A percentile compares a stretch with the other conserved stretches of the same genome.
Evolutionary conservation across 2,888 invertebrate genomes (phyloP).

Genomic region (Xestia xanthographa): DNA sequence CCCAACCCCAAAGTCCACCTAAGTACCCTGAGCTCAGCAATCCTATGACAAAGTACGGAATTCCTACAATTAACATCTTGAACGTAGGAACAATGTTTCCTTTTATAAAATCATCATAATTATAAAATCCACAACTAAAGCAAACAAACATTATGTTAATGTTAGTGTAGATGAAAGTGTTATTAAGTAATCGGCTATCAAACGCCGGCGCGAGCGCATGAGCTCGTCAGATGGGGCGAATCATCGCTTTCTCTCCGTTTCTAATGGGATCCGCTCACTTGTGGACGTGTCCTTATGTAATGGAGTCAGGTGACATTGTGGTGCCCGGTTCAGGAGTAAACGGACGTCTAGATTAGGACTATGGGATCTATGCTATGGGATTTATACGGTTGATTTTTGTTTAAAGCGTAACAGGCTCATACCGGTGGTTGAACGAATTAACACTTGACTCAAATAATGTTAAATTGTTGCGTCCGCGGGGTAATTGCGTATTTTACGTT

Average conservation of each 20-base stretch:
- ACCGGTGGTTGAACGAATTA: not conserved
- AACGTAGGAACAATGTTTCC: not conserved
- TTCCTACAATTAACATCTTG: not conserved
- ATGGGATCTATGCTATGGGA: not conserved
- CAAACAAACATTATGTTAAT: constrained; percentile 30
- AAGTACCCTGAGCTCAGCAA: not conserved
- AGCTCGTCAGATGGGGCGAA: constrained; percentile 59
- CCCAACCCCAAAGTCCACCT: not conserved
- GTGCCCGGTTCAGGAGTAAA: constrained; percentile 7
- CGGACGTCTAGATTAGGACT: not conserved
- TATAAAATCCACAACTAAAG: not conserved
- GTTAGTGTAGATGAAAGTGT: constrained; percentile 46
- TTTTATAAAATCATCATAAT: not conserved
- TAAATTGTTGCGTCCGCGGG: not conserved
- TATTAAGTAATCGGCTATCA: constrained; percentile 57
- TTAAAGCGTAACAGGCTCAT: not conserved
- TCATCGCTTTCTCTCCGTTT: constrained; percentile 65
- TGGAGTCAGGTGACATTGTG: constrained; percentile 36
- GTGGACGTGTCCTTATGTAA: constrained; percentile 55
- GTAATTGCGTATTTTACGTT: too few species aligned
- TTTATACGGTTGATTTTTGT: not conserved
- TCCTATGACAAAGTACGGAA: not conserved
- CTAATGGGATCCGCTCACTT: constrained; percentile 56
- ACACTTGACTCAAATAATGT: not conserved
- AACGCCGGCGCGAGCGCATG: constrained; percentile 46